A percentile compares a stretch with the other conserved stretches of the same genome.
These are phyloP conservation scores for Chaetogeoica ovagalla DNA, from an alignment of 2,888 invertebrate species.

Conservation along the genomic window DNA sequence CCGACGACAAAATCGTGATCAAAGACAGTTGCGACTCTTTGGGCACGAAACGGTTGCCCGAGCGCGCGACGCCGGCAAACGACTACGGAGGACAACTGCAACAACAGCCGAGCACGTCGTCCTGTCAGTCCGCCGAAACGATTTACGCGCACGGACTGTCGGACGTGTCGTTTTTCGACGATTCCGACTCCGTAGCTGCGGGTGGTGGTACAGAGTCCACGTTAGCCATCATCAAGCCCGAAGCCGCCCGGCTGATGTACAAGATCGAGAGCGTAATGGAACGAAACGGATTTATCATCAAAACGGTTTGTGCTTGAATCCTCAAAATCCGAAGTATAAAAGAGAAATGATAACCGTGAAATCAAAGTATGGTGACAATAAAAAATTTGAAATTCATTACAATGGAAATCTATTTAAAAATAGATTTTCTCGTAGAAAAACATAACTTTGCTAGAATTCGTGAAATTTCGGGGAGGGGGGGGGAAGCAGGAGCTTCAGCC, in stretches of 20 bases:
- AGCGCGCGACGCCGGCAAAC: too few relatives aligned
- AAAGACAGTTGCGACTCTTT: background rate
- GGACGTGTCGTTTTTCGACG: slow-evolving; percentile 17
- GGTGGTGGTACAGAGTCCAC: slow-evolving; percentile 1
- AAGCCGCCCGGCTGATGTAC: slow-evolving; percentile 21
- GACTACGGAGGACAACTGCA: background rate
- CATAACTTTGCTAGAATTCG: too few relatives aligned
- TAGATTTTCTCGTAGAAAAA: too few relatives aligned
- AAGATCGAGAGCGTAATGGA: slow-evolving; percentile 30
- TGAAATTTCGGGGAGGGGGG: too few relatives aligned
- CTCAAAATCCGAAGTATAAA: too few relatives aligned
- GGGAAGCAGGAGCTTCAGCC: too few relatives aligned
- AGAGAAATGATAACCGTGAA: too few relatives aligned
- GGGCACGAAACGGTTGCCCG: slow-evolving; percentile 6
- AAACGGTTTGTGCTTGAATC: slow-evolving; percentile 3
- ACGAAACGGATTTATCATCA: slow-evolving; percentile 34
- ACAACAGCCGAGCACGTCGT: background rate
- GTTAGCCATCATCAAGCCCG: slow-evolving; percentile 39
- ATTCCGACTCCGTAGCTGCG: background rate
- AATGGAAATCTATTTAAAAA: too few relatives aligned
- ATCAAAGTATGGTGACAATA: too few relatives aligned
- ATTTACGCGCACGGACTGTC: background rate
- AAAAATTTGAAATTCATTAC: too few relatives aligned
- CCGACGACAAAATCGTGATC: background rate
- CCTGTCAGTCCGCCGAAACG: background rate